Evolutionary conservation across 2,113 vertebrate genomes (phyloP).

Genomic region (Chrysemys picta): DNA sequence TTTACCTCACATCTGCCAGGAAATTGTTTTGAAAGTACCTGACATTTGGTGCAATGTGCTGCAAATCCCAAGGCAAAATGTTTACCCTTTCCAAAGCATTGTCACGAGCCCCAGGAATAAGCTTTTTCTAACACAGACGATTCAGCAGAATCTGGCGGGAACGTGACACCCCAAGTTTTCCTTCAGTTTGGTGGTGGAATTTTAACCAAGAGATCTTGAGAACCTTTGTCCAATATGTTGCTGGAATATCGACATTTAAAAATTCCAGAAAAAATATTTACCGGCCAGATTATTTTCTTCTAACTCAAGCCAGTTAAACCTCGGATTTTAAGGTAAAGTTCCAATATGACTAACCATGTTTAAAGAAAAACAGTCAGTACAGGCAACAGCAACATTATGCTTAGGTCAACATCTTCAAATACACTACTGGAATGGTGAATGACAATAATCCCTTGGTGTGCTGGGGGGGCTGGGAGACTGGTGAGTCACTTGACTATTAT

Average conservation of each 20-base stretch:
- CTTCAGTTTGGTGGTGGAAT: constrained; percentile 44
- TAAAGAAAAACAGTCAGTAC: neutral
- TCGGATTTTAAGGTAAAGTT: constrained; percentile 47
- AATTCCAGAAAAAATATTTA: neutral
- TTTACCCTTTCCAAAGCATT: constrained; percentile 61
- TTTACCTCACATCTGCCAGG: constrained; percentile 55
- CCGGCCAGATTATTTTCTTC: constrained; percentile 13
- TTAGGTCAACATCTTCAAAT: constrained; percentile 6
- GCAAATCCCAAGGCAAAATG: constrained; percentile 52
- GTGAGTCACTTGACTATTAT: constrained; percentile 12
- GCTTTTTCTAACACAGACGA: constrained; percentile 39
- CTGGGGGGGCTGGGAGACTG: neutral
- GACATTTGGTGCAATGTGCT: constrained; percentile 46
- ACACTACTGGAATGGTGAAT: neutral
- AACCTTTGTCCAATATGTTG: rapidly evolving
- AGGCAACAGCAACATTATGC: neutral
- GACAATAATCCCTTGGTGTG: constrained; percentile 5
- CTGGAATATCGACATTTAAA: neutral
- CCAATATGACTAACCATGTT: constrained; percentile 19
- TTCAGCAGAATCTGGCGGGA: constrained; percentile 51
- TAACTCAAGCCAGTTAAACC: constrained; percentile 46
- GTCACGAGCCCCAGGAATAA: constrained; percentile 62
- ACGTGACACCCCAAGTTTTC: constrained; percentile 50
- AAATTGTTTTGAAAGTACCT: constrained; percentile 64
- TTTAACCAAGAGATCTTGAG: constrained; percentile 36